A percentile compares a stretch with the other conserved stretches of the same genome.
Evolutionary conservation across 37 sponge, comb jelly and placozoan species (phyloP).

Genomic region (Agelas oroides): DNA sequence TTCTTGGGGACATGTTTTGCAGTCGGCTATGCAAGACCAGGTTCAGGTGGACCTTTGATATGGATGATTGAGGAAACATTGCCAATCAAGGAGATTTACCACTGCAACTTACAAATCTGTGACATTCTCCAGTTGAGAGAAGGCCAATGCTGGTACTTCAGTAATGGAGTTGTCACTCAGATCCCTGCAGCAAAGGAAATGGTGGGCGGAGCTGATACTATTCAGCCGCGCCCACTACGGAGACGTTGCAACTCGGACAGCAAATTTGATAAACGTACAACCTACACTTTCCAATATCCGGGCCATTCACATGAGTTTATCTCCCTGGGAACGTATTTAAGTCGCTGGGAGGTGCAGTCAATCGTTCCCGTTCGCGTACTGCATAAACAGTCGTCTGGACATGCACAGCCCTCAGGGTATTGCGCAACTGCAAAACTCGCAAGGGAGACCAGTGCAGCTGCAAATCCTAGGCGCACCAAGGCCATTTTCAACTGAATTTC

Average conservation of each 20-base stretch:
- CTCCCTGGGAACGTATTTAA: constrained; percentile 27
- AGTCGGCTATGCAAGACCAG: too few relatives aligned
- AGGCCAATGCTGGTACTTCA: constrained; percentile 17
- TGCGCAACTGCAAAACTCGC: neutral
- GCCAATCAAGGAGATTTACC: too few relatives aligned
- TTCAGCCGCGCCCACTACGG: neutral
- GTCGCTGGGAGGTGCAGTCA: constrained; percentile 27
- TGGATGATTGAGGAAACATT: too few relatives aligned
- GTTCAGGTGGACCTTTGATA: too few relatives aligned
- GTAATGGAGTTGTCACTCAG: constrained; percentile 47
- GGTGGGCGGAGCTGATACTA: constrained; percentile 30
- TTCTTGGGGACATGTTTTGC: too few relatives aligned
- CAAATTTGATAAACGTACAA: neutral
- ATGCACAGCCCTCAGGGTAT: constrained; percentile 20
- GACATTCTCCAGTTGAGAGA: constrained; percentile 26
- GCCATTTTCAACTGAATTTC: too few relatives aligned
- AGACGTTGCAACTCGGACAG: neutral
- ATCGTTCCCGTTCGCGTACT: constrained; percentile 11
- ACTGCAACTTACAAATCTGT: constrained; percentile 48
- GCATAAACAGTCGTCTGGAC: constrained; percentile 47
- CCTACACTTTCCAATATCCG: constrained; percentile 39
- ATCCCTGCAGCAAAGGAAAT: constrained; percentile 49
- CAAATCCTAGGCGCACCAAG: neutral
- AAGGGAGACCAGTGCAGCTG: neutral
- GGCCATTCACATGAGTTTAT: constrained; percentile 54